Conservation (phyloP, 2,888 invertebrate genomes). For the Xanthorhoe spadicearia region DNA sequence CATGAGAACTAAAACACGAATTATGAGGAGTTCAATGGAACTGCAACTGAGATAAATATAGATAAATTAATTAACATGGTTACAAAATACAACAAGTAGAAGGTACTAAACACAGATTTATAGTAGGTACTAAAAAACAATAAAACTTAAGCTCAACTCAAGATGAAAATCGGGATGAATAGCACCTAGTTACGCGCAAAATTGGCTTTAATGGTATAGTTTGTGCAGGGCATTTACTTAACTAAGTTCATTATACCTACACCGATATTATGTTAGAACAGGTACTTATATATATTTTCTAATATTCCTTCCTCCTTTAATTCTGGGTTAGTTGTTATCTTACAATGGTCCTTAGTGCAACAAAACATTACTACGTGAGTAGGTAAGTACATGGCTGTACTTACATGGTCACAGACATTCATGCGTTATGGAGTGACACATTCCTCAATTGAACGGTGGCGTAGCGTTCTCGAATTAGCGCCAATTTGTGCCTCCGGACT, state of each 20-base stretch:
- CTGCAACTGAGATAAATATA: neutral
- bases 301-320: too few species aligned
- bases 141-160: too few species aligned
- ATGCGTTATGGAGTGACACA: conserved; percentile 75
- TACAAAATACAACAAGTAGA: neutral
- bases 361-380: neutral
- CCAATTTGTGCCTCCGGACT: conserved; percentile 80
- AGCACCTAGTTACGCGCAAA: neutral
- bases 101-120: too few species aligned
- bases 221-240: neutral
- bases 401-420: conserved; percentile 26
- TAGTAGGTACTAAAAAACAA: neutral
- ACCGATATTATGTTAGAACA: neutral
- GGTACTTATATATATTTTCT: too few species aligned
- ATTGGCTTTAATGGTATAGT: neutral
- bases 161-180: neutral
- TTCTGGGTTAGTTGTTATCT: too few species aligned
- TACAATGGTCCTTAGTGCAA: conserved; percentile 5
- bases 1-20: conserved; percentile 14
- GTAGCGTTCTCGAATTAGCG: conserved; percentile 79
- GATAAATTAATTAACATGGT: neutral
- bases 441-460: conserved; percentile 80
- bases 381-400: neutral
- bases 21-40: neutral
- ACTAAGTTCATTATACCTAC: neutral